Percentiles rank a stretch among this genome's conserved stretches.
Conservation (phyloP, 1,140 invertebrate genomes). For the Diploscapter pachys region DNA sequence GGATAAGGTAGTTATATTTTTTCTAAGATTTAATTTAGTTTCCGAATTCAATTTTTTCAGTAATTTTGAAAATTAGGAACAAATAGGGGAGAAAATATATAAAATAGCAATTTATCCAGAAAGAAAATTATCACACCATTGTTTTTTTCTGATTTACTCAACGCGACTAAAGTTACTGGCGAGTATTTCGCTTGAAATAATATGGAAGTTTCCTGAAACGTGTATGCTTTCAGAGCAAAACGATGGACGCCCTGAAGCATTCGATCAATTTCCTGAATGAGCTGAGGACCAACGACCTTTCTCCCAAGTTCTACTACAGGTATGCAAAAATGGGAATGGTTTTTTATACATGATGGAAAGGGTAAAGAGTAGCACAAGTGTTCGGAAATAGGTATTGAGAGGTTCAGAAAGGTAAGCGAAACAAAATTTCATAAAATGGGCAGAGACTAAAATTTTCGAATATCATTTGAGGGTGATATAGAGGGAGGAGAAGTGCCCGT, state of each 20-base stretch:
- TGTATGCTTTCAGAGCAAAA: slow-evolving; percentile 65
- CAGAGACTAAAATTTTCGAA: too few species aligned
- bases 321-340: too few species aligned
- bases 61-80: background rate
- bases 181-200: background rate
- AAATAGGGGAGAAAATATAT: too few species aligned
- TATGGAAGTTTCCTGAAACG: background rate
- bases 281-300: slow-evolving; percentile 83
- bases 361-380: too few species aligned
- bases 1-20: slow-evolving; percentile 66
- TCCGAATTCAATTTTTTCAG: background rate
- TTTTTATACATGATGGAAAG: too few species aligned
- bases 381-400: too few species aligned
- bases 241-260: slow-evolving; percentile 97
- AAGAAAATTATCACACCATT: too few species aligned
- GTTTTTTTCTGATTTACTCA: background rate
- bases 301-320: slow-evolving; percentile 97
- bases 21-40: background rate
- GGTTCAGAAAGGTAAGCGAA: too few species aligned
- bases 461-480: too few species aligned
- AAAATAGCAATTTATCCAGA: too few species aligned
- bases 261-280: slow-evolving; percentile 94
- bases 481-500: too few species aligned
- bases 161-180: background rate
- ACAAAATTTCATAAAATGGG: too few species aligned